Percentiles rank a stretch among this genome's conserved stretches.
Conservation (phyloP, 2,888 invertebrate genomes). For the Arrhopalites spinosus region DNA sequence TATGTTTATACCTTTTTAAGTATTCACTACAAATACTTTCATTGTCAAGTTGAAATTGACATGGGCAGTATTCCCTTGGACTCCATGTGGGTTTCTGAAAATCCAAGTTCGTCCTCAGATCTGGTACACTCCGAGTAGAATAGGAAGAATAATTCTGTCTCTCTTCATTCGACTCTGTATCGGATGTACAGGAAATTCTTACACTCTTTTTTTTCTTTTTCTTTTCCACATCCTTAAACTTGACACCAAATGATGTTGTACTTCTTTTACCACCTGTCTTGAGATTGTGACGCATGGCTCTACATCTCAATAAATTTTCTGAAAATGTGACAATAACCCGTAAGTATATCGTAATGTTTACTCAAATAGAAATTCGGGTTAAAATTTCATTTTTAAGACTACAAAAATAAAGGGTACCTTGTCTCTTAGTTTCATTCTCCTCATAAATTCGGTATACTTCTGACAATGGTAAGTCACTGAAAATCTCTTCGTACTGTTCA, state of each 20-base stretch:
- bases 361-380: too few species aligned
- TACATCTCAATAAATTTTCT: constrained; percentile 57
- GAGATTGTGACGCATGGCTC: constrained; percentile 50
- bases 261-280: constrained; percentile 34
- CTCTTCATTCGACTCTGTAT: constrained; percentile 25
- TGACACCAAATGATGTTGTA: constrained; percentile 13
- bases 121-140: constrained; percentile 45
- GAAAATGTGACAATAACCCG: constrained; percentile 13
- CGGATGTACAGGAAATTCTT: constrained; percentile 37
- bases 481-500: constrained; percentile 58
- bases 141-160: constrained; percentile 5
- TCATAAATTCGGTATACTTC: constrained; percentile 57
- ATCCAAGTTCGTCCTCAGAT: constrained; percentile 45
- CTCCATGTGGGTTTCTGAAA: constrained; percentile 48
- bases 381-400: too few species aligned
- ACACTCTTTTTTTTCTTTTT: background rate
- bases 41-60: constrained; percentile 48
- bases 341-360: background rate
- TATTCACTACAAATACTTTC: constrained; percentile 47
- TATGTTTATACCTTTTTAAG: constrained; percentile 46
- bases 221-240: constrained; percentile 15
- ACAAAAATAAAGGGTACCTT: constrained; percentile 53
- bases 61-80: constrained; percentile 50
- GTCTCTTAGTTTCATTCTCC: constrained; percentile 56
- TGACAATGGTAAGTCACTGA: constrained; percentile 55